Evolutionary conservation across 1,140 invertebrate species (phyloP).

Genomic region (Mercenaria mercenaria): DNA sequence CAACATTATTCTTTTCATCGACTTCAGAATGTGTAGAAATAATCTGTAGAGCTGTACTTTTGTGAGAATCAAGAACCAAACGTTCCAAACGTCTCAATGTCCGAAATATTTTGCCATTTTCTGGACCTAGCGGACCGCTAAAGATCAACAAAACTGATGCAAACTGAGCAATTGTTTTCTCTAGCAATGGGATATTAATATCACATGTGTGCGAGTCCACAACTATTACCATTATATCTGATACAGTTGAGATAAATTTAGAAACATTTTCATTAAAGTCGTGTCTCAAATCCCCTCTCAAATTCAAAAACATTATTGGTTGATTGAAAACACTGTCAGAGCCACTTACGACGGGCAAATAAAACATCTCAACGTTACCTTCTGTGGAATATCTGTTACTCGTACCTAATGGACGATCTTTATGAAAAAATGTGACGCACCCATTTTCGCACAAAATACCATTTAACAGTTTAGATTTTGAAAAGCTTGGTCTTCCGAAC

Average conservation of each 20-base stretch:
- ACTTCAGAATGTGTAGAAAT: too few relatives aligned
- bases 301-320: background rate
- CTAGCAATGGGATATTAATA: background rate
- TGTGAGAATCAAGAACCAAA: too few relatives aligned
- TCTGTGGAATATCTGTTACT: background rate
- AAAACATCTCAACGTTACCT: background rate
- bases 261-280: too few relatives aligned
- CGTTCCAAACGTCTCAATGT: too few relatives aligned
- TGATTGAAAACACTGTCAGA: background rate
- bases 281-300: background rate
- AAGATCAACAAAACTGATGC: too few relatives aligned
- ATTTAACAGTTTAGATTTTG: background rate
- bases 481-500: background rate
- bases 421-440: background rate
- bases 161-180: too few relatives aligned
- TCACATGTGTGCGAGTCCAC: background rate
- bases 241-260: too few relatives aligned
- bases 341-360: background rate
- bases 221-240: background rate
- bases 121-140: too few relatives aligned
- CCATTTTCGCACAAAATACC: background rate
- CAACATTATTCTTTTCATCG: too few relatives aligned
- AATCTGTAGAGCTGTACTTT: too few relatives aligned
- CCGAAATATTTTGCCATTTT: too few relatives aligned
- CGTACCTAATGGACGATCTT: background rate